Evolutionary conservation across 2,888 invertebrate species (phyloP), one percentile per base, ranked within the genome.

Genomic region (Philaethria dido): DNA sequence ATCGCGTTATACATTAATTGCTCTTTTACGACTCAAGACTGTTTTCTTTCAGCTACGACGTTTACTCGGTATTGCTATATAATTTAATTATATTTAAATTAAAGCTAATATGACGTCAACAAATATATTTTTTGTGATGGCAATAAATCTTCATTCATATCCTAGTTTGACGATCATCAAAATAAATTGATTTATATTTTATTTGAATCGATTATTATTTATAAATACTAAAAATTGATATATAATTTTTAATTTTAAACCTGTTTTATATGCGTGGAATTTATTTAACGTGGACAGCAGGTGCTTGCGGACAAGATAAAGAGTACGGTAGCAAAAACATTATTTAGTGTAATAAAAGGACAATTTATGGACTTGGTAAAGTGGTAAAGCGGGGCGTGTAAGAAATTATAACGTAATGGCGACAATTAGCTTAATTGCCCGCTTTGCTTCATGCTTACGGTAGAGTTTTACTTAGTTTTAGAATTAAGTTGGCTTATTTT

Each of bases 1-100:
- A 81, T 81, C 84, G 82, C 84, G 79, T 86, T 85, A 83, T 82
- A 82, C 85, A 86, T 85, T 87, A 86, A 86, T 86, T 83, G 82
- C 77, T 78, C 78, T 81, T 86, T 88, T 86, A 87, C 79, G 78
- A 81, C 74, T 63, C 63, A 72, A 83, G 82, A 85, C 47, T 55
- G 54, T 69, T 66, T 66, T 66, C 57, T 69, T 59, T 66, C 20
- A 52, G 20, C 50, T 57, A 64, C 86, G 82, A 78, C 83, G 82
- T 86, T 87, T 82, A 83, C 84, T 78, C 78, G 67, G 72, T 72
- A 72, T 47, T 61, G 36, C 18, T n/a, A 54, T 60, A 68, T 64
- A 45, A 63, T 60, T 68, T 50, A 62, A 62, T 68, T 54, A 42
- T 68, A 65, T 62, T 22, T 18, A 42, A 60, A 50, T 60, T 9